Conservation (phyloP, 2,888 invertebrate genomes). For the Dysmachus trigonus region DNA sequence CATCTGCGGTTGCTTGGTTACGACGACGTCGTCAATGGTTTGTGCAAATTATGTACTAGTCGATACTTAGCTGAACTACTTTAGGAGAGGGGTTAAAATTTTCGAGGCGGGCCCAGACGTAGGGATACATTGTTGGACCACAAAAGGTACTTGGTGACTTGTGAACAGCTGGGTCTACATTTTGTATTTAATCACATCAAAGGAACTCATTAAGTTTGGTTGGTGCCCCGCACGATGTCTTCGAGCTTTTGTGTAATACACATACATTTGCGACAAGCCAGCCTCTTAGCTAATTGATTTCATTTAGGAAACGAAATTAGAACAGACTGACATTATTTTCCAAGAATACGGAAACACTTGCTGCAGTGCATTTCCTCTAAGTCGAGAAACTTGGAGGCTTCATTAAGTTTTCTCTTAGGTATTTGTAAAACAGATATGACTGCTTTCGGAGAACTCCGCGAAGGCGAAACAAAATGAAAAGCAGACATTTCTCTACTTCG, state of each 20-base stretch:
- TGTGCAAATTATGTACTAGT: neutral
- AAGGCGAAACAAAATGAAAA: neutral
- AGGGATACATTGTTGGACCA: slow-evolving; percentile 4
- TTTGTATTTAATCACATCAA: slow-evolving; percentile 14
- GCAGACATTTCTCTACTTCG: neutral
- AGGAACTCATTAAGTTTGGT: neutral
- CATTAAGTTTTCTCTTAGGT: neutral
- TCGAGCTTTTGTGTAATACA: neutral
- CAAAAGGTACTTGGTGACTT: slow-evolving; percentile 4
- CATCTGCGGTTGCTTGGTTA: neutral
- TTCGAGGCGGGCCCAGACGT: neutral
- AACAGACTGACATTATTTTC: neutral
- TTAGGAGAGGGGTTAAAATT: neutral
- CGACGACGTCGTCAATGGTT: neutral
- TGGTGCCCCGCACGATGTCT: neutral
- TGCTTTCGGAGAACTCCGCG: neutral
- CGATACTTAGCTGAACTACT: neutral
- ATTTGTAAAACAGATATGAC: neutral
- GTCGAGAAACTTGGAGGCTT: neutral
- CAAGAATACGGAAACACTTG: neutral
- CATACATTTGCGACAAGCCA: neutral
- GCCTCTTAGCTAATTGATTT: neutral
- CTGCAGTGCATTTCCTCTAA: neutral
- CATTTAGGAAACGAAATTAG: neutral
- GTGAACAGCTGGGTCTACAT: slow-evolving; percentile 10